Evolutionary conservation across 2,888 invertebrate genomes (phyloP).

Genomic region (Allygus modestus): DNA sequence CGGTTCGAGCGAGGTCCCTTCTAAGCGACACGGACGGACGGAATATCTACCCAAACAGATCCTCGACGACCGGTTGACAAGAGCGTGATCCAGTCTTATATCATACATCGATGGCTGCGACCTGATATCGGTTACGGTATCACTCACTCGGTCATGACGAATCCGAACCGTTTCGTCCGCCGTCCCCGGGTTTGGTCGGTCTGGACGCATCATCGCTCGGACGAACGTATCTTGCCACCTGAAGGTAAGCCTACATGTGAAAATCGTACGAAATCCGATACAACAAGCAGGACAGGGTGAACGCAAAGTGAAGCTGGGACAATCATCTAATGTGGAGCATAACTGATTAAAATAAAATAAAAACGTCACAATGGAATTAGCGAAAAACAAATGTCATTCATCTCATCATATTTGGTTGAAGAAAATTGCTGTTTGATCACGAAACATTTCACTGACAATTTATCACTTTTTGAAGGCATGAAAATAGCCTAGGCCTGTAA

Average conservation of each 20-base stretch:
- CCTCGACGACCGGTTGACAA: neutral
- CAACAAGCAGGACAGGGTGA: neutral
- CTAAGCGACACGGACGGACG: no score
- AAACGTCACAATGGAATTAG: no score
- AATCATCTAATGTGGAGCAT: no score
- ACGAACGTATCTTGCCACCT: neutral
- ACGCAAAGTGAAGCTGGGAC: neutral
- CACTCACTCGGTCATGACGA: slow-evolving; percentile 39
- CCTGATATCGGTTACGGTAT: neutral
- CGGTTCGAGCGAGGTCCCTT: no score
- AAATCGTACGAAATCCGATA: slow-evolving; percentile 16
- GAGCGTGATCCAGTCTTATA: slow-evolving; percentile 37
- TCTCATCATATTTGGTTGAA: no score
- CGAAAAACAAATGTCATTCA: no score
- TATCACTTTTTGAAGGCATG: no score
- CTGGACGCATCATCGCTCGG: slow-evolving; percentile 13
- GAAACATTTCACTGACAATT: no score
- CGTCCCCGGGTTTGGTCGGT: slow-evolving; percentile 5
- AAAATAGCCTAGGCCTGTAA: no score
- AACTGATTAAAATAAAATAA: no score
- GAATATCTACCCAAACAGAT: no score
- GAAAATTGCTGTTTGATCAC: no score
- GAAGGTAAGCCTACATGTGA: slow-evolving; percentile 27
- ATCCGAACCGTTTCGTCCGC: slow-evolving; percentile 25
- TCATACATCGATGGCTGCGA: slow-evolving; percentile 9